Evolutionary conservation across 2,888 invertebrate species (phyloP).

Genomic region (Drosophila aldrichi): DNA sequence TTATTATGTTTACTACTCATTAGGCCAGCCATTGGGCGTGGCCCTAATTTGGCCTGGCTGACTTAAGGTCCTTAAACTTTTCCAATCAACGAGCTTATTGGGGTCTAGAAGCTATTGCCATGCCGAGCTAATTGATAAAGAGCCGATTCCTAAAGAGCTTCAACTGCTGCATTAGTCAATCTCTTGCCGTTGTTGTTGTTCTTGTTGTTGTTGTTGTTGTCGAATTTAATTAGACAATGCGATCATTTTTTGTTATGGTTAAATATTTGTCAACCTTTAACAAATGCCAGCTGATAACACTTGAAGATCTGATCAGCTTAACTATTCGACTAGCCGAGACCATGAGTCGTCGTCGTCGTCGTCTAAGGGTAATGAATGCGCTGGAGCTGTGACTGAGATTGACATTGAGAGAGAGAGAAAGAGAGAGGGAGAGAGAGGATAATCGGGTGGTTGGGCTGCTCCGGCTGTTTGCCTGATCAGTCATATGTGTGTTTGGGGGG

Average conservation of each 20-base stretch:
- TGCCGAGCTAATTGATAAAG: neutral
- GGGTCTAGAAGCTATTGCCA: neutral
- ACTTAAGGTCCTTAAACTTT: constrained; percentile 10
- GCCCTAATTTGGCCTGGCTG: constrained; percentile 7
- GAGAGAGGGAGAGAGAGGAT: neutral
- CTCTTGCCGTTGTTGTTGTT: neutral
- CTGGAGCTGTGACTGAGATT: neutral
- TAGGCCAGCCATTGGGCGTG: constrained; percentile 15
- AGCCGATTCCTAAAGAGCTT: neutral
- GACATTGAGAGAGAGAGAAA: neutral
- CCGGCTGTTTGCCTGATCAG: neutral
- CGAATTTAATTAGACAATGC: constrained; percentile 9
- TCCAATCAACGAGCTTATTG: constrained; percentile 7
- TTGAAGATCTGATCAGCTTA: constrained; percentile 2
- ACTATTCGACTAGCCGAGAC: neutral
- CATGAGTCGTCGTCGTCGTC: neutral
- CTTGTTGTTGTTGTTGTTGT: neutral
- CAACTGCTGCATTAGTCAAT: neutral
- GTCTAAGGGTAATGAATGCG: constrained; percentile 5
- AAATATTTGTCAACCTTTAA: constrained; percentile 8
- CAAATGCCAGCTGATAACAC: constrained; percentile 10
- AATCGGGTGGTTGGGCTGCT: neutral
- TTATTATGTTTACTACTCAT: constrained; percentile 37
- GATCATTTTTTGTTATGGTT: constrained; percentile 2
- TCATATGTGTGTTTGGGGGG: neutral